Base-by-base conservation (phyloP, 2,797 vertebrate species). In the Pogonophryne albipinna region DNA sequence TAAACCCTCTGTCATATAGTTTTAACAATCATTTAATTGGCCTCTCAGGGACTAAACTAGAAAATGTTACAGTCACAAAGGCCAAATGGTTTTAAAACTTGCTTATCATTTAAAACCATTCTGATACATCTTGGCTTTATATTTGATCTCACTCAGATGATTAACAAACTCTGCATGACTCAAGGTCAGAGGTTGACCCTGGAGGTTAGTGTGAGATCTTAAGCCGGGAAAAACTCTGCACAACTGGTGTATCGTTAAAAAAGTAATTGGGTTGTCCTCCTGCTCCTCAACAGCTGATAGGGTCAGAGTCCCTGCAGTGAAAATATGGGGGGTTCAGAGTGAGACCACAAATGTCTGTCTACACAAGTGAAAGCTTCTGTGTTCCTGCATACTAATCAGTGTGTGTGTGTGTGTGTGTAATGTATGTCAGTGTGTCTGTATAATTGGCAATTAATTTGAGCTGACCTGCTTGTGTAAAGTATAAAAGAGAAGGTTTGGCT, bases 11-110 rank as follows among this genome's bases (percentile, higher is more conserved):
- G 69, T 72, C 52, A 34, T 56, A 46, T 46, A n/a, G n/a, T 76
- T 89, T 60, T 58, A 73, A 85, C 74, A 82, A 13, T 74, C 23
- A 38, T 83, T 83, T 91, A 92, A 92, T 92, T 91, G 85, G 84
- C 74, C 82, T 80, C 85, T 72, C 17, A 53, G 80, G 88, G 85
- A 83, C 81, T 73, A 19, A 80, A 80, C 20, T 59, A 66, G 16
- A 85, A 34, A 87, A 88, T 70, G 81, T 71, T 79, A 72, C 23
- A 0, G 74, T 75, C 78, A 85, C 85, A 87, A 87, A 88, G 74
- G 78, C 66, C 74, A 83, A 81, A 74, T 67, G 56, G 72, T 83
- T 89, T 76, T 16, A 59, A 67, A 74, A 66, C 27, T 23, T 71
- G 71, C 73, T 23, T 23, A 23, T 23, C 23, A 23, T 23, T 23